Evolutionary conservation across 37 sponge, comb jelly and placozoan species (phyloP), one percentile per base, ranked within the genome.

Genomic region (Halisarca cf. caerulea): DNA sequence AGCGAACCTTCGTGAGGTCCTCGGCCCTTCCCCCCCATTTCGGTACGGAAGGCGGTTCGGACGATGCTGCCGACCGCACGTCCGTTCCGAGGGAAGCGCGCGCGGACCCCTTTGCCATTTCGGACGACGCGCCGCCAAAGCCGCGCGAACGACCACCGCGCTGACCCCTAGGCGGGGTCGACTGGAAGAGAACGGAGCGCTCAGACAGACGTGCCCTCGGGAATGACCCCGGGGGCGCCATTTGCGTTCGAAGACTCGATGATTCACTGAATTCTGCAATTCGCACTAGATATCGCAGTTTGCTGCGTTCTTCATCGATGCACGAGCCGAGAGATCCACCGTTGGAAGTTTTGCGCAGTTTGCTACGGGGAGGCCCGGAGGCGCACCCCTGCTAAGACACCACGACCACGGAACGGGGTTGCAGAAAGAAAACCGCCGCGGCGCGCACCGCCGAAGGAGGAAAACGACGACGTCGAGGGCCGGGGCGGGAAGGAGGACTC

Each of bases 161-260:
- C 51, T n/a, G n/a, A n/a, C n/a, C n/a, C n/a, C n/a, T n/a, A n/a
- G n/a, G 51, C 51, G 51, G 11, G 51, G 51, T 14, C 51, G 23
- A 6, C 27, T 24, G 18, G 43, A 14, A 53, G 18, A n/a, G 32
- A 38, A 35, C 60, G 4, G 40, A 14, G 88, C 92, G 83, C 92
- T 92, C 92, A 88, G 89, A 81, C 88, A 85, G 86, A 85, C 79
- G 37, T 78, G 79, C 68, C 74, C 89, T 59, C 47, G 35, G 79
- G 54, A 45, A 47, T 11, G 51, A 47, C 51, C 80, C 89, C 71
- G 30, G 43, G 71, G 58, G 88, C 88, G 94, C 94, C 79, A 93
- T 90, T 81, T 87, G 94, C 94, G 90, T 93, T 93, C 90, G 84
- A 93, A 90, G 90, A 90, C 83, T 93, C 94, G 94, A 93, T 93